Percentiles rank a stretch among this genome's conserved stretches.
Evolutionary conservation across 2,888 invertebrate genomes (phyloP).

Genomic region (Agapetus fuscipes): DNA sequence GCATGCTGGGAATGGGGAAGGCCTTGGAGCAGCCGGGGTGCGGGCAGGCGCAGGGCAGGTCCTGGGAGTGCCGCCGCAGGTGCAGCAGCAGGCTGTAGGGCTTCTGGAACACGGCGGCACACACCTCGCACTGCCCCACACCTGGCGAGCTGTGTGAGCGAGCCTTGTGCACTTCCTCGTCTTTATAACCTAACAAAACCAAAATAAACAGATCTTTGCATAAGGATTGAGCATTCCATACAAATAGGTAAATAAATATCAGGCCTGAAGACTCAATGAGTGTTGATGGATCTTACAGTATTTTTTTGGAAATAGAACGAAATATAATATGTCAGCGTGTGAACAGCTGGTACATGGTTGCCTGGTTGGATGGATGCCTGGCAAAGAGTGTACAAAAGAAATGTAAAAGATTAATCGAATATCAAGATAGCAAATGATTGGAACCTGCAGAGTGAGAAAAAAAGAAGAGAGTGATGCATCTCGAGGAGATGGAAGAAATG

Average conservation of each 20-base stretch:
- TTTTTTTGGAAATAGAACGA: background rate
- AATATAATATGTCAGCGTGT: too few species aligned
- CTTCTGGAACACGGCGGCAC: slow-evolving; percentile 31
- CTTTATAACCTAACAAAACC: background rate
- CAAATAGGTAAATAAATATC: background rate
- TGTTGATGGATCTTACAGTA: too few species aligned
- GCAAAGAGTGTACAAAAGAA: too few species aligned
- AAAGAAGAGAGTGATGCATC: too few species aligned
- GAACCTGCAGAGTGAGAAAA: too few species aligned
- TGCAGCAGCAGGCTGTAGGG: slow-evolving; percentile 37
- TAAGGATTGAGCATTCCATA: background rate
- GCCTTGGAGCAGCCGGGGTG: background rate
- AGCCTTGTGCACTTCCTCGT: slow-evolving; percentile 4
- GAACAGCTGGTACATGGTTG: too few species aligned
- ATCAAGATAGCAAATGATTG: too few species aligned
- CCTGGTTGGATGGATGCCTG: too few species aligned
- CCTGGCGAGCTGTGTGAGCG: slow-evolving; percentile 25
- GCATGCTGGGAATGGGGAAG: background rate
- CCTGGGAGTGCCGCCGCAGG: slow-evolving; percentile 29
- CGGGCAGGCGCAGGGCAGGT: slow-evolving; percentile 32
- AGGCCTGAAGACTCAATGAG: background rate
- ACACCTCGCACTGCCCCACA: slow-evolving; percentile 27
- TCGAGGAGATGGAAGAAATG: too few species aligned
- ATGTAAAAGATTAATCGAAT: too few species aligned
- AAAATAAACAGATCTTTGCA: background rate